phyloP scores from a whole-genome alignment of 2,888 invertebrate genomes.

The Fragum fragum region DNA sequence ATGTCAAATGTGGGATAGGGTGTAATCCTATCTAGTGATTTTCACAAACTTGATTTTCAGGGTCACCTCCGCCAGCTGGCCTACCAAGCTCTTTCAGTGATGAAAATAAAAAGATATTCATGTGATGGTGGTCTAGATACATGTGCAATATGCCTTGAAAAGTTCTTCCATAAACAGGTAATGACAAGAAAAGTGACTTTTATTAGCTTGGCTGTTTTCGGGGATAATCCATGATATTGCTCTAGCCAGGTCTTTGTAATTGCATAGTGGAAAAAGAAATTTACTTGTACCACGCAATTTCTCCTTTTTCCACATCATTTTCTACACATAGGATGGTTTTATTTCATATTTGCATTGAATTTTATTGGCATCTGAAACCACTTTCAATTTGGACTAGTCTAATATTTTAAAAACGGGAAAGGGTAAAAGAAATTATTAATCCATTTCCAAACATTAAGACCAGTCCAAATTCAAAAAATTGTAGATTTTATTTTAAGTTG shows the following conservation, averaged over 20 bases:
- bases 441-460: too few relatives aligned
- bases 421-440: too few relatives aligned
- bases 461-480: too few relatives aligned
- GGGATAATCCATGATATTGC: background rate
- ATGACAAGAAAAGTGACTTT: background rate
- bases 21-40: too few relatives aligned
- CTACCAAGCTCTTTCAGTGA: conserved; percentile 79
- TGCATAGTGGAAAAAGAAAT: background rate
- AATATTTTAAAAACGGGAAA: too few relatives aligned
- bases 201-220: background rate
- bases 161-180: conserved; percentile 87
- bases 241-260: background rate
- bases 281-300: background rate
- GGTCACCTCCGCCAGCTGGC: conserved; percentile 79
- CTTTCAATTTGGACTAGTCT: too few relatives aligned
- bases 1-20: too few relatives aligned
- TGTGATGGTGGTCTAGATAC: conserved; percentile 79
- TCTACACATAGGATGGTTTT: too few relatives aligned
- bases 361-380: too few relatives aligned
- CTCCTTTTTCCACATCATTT: background rate
- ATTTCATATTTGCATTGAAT: too few relatives aligned
- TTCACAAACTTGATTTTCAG: conserved; percentile 70
- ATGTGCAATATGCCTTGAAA: conserved; percentile 88
- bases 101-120: conserved; percentile 81
- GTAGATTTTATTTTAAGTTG: too few relatives aligned